Evolutionary conservation across 2,888 invertebrate genomes (phyloP).

Genomic region (Hypolimnas misippus): DNA sequence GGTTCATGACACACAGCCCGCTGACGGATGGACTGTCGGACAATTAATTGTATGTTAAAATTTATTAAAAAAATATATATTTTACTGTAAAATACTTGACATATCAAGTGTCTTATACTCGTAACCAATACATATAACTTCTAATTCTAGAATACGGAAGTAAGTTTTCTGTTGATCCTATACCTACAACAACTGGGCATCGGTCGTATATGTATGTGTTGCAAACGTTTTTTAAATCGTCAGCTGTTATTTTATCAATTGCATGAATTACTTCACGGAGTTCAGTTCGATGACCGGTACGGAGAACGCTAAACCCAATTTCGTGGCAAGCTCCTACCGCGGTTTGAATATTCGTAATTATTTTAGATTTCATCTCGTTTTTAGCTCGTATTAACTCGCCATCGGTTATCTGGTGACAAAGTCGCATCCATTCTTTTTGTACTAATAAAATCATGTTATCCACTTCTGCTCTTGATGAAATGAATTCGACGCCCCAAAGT

Average conservation of each 20-base stretch:
- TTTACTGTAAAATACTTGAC: neutral
- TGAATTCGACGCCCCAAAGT: conserved; percentile 96
- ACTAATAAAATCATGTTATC: conserved; percentile 89
- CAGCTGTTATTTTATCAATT: conserved; percentile 90
- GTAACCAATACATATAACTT: conserved; percentile 81
- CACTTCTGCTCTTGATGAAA: conserved; percentile 86
- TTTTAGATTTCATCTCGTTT: conserved; percentile 93
- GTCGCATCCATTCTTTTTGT: conserved; percentile 92
- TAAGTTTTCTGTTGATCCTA: conserved; percentile 93
- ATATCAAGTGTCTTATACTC: conserved; percentile 47
- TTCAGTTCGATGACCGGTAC: conserved; percentile 94
- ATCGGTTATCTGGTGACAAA: conserved; percentile 93
- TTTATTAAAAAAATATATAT: neutral
- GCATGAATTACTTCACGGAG: conserved; percentile 92
- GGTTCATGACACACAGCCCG: too few relatives aligned
- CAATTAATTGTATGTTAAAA: too few relatives aligned
- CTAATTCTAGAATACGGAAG: conserved; percentile 92
- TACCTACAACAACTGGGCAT: conserved; percentile 95
- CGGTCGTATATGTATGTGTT: conserved; percentile 95
- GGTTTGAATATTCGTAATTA: conserved; percentile 94
- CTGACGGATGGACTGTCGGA: too few relatives aligned
- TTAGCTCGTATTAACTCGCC: conserved; percentile 95
- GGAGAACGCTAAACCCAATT: conserved; percentile 96
- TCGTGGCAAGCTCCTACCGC: conserved; percentile 97
- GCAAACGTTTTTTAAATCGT: conserved; percentile 90